Conservation (phyloP, 2,888 invertebrate species). For the Arctia plantaginis region DNA sequence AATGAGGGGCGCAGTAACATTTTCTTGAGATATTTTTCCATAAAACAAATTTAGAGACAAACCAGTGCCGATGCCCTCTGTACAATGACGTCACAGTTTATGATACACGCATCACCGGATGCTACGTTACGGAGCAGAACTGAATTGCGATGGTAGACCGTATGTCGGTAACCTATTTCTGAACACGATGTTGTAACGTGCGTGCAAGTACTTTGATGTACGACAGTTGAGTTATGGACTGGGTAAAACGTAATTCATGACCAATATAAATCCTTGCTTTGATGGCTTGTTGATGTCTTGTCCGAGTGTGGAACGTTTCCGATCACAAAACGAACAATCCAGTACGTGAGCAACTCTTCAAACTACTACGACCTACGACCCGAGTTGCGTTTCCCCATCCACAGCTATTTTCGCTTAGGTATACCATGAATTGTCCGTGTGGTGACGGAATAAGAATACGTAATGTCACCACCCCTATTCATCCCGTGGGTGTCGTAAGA, state of each 20-base stretch:
- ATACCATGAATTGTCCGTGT: too few species aligned
- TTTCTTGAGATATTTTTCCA: not conserved
- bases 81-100: constrained; percentile 29
- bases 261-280: not conserved
- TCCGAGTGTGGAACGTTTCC: not conserved
- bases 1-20: too few species aligned
- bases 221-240: constrained; percentile 24
- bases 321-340: not conserved
- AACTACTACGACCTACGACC: not conserved
- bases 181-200: constrained; percentile 15
- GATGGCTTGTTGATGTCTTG: not conserved
- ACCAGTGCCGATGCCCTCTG: constrained; percentile 13
- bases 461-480: too few species aligned
- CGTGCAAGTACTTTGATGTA: constrained; percentile 29
- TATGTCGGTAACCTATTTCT: constrained; percentile 30
- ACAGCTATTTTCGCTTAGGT: too few species aligned
- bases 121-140: constrained; percentile 35
- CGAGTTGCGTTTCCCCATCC: too few species aligned
- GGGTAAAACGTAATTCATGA: not conserved
- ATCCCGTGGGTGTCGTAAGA: too few species aligned
- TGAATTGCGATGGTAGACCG: constrained; percentile 14
- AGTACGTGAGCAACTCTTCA: not conserved
- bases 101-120: constrained; percentile 30
- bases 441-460: too few species aligned
- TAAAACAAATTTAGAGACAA: not conserved